Conservation (phyloP, 2,888 invertebrate species). For the Periphyllus acericola region DNA sequence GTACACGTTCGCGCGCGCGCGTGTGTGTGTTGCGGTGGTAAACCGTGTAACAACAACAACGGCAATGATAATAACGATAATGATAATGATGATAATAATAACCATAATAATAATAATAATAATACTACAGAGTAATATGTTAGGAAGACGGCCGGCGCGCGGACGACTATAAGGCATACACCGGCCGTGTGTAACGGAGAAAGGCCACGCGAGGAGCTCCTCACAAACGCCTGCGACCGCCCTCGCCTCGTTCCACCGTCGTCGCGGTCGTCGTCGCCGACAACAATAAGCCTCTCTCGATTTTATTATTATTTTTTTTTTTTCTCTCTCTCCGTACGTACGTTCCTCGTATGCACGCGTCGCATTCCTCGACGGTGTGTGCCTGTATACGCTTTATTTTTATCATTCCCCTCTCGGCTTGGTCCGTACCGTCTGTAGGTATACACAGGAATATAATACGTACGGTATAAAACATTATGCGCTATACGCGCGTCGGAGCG, state of each 20-base stretch:
- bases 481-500: neutral
- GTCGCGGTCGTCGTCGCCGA: constrained; percentile 12
- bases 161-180: neutral
- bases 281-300: constrained; percentile 61
- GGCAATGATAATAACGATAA: neutral
- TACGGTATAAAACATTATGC: no score
- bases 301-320: constrained; percentile 40
- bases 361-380: constrained; percentile 39
- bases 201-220: neutral
- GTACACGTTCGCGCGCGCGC: no score
- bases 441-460: neutral
- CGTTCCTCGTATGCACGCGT: neutral
- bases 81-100: constrained; percentile 5
- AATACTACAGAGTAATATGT: neutral
- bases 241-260: constrained; percentile 39
- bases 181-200: neutral
- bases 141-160: neutral
- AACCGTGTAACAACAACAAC: neutral
- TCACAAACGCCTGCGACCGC: constrained; percentile 51
- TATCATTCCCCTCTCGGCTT: constrained; percentile 30
- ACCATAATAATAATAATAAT: constrained; percentile 1
- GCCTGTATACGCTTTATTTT: neutral
- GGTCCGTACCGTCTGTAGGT: neutral
- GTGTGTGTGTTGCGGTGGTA: neutral
- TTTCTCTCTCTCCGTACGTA: neutral